Evolutionary conservation across 2,113 vertebrate species (phyloP).

Genomic region (Onychostoma macrolepis): DNA sequence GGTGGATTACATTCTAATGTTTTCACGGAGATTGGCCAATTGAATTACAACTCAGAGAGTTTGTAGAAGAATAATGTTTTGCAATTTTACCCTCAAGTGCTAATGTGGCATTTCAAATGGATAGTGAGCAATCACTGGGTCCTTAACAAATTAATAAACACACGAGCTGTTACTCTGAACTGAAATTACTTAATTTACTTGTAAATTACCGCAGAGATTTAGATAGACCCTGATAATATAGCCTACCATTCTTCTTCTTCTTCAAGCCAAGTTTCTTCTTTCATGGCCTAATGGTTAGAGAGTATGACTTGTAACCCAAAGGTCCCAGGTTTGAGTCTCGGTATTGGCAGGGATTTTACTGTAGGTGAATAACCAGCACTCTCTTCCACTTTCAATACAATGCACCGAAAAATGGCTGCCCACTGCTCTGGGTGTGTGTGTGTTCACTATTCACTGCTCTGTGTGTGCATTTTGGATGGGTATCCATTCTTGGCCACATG

Average conservation of each 20-base stretch:
- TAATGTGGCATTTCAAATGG: background rate
- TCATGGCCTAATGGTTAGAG: too few species aligned
- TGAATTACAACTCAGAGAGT: background rate
- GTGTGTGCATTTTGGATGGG: too few species aligned
- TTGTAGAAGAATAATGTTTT: background rate
- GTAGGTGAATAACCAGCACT: too few species aligned
- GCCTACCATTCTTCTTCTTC: background rate
- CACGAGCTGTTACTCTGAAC: background rate
- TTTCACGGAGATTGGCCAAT: constrained; percentile 19
- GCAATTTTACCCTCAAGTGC: background rate
- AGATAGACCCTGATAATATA: background rate
- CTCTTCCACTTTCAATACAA: too few species aligned
- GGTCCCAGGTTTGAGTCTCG: too few species aligned
- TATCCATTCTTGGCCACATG: too few species aligned
- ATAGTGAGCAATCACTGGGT: background rate
- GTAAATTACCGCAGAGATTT: background rate
- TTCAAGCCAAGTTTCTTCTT: too few species aligned
- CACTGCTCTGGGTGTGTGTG: too few species aligned
- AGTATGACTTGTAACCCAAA: too few species aligned
- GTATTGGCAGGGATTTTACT: too few species aligned
- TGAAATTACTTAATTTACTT: background rate
- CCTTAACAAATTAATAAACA: background rate
- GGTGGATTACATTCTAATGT: constrained; percentile 17
- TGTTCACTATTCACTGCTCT: too few species aligned
- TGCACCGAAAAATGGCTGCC: too few species aligned